Conservation (phyloP, 1,140 invertebrate genomes). For the Dolichoris vasculosae region DNA sequence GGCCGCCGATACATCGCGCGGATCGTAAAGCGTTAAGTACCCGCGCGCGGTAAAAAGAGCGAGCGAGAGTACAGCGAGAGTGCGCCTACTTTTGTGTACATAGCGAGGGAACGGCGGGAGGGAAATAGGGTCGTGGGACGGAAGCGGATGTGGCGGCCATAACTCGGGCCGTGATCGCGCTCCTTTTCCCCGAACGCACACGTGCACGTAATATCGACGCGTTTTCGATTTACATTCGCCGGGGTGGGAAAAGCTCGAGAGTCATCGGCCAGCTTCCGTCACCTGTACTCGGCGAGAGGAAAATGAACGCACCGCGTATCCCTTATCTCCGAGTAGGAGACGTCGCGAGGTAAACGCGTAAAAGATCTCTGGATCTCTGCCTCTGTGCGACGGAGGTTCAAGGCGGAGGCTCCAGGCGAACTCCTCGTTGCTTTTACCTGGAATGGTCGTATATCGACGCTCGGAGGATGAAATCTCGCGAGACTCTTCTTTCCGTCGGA, state of each 20-base stretch:
- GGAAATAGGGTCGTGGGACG: conserved; percentile 65
- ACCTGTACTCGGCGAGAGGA: no score
- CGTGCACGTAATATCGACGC: neutral
- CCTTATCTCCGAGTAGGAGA: neutral
- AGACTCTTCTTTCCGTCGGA: neutral
- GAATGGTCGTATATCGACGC: neutral
- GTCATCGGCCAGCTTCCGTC: no score
- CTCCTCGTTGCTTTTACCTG: neutral
- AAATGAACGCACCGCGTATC: no score
- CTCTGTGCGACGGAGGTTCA: no score
- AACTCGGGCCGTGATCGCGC: conserved; percentile 51
- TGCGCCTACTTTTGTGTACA: conserved; percentile 38
- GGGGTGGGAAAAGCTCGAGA: neutral
- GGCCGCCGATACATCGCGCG: conserved; percentile 25
- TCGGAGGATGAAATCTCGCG: no score
- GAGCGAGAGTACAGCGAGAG: neutral
- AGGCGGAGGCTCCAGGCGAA: no score
- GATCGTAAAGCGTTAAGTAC: conserved; percentile 48
- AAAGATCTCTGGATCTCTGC: no score
- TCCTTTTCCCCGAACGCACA: neutral
- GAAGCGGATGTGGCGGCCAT: conserved; percentile 68
- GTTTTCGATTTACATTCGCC: neutral
- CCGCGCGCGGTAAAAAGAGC: conserved; percentile 14
- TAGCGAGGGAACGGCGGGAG: conserved; percentile 50
- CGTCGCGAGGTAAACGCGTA: neutral